Evolutionary conservation across 2,797 vertebrate genomes (phyloP).

Genomic region (Rhinatrema bivittatum): DNA sequence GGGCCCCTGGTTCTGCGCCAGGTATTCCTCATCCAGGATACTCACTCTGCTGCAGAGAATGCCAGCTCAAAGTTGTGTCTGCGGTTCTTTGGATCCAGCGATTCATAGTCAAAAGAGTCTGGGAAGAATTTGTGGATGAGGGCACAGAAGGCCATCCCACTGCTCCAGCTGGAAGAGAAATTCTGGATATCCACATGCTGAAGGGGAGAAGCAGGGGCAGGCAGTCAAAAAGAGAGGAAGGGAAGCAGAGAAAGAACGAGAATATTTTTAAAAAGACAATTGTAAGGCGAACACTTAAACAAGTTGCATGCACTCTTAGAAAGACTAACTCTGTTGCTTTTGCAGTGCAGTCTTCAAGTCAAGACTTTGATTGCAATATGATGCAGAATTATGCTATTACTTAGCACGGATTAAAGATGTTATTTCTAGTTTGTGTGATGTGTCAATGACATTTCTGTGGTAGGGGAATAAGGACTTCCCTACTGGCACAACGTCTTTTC

Average conservation of each 20-base stretch:
- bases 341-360: too few species aligned
- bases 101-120: slow-evolving; percentile 44
- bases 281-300: too few species aligned
- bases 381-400: too few species aligned
- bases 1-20: too few species aligned
- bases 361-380: too few species aligned
- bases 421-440: too few species aligned
- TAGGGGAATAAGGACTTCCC: too few species aligned
- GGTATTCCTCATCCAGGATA: accelerated
- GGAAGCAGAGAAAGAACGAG: not conserved
- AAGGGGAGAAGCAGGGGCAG: accelerated
- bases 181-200: slow-evolving; percentile 62
- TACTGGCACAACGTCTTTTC: too few species aligned
- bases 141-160: slow-evolving; percentile 58
- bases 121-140: slow-evolving; percentile 63
- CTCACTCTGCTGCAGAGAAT: slow-evolving; percentile 51
- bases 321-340: not conserved
- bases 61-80: slow-evolving; percentile 51
- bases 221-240: not conserved
- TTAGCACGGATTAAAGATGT: too few species aligned
- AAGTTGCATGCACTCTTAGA: too few species aligned
- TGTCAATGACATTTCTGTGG: too few species aligned
- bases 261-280: too few species aligned
- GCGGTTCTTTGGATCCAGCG: slow-evolving; percentile 42
- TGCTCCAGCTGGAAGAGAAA: slow-evolving; percentile 61